These are phyloP conservation scores for Sebastes cheni DNA, from an alignment of 2,797 vertebrate genomes.

Conservation along the genomic window DNA sequence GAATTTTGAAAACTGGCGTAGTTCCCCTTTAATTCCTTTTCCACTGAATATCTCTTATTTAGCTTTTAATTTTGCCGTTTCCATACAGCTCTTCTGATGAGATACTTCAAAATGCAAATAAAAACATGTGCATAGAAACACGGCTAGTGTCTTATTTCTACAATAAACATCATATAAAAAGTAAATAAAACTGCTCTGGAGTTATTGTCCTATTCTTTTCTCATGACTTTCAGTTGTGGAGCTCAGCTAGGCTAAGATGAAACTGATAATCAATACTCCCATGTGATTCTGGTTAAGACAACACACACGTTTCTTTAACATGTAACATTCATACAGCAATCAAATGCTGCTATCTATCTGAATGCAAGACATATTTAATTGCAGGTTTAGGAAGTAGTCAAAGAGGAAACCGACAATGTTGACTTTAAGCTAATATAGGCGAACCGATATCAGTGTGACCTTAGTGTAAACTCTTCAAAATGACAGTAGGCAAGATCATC, in stretches of 20 bases:
- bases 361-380: neutral
- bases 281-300: neutral
- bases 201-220: neutral
- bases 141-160: neutral
- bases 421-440: neutral
- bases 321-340: neutral
- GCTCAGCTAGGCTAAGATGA: neutral
- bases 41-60: neutral
- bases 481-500: neutral
- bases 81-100: rapidly evolving
- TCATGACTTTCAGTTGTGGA: neutral
- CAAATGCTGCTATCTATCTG: neutral
- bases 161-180: neutral
- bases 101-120: too few relatives aligned
- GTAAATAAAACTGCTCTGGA: neutral
- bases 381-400: neutral
- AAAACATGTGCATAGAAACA: too few relatives aligned
- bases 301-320: neutral
- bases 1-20: too few relatives aligned
- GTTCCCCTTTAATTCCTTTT: neutral
- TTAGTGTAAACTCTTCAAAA: conserved; percentile 43
- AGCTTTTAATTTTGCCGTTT: neutral
- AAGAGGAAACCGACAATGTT: neutral
- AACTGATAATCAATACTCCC: neutral
- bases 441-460: conserved; percentile 49